A percentile compares a stretch with the other conserved stretches of the same genome.
These are phyloP conservation scores for Fabriciana adippe DNA, from an alignment of 2,888 invertebrate species.

Conservation along the genomic window DNA sequence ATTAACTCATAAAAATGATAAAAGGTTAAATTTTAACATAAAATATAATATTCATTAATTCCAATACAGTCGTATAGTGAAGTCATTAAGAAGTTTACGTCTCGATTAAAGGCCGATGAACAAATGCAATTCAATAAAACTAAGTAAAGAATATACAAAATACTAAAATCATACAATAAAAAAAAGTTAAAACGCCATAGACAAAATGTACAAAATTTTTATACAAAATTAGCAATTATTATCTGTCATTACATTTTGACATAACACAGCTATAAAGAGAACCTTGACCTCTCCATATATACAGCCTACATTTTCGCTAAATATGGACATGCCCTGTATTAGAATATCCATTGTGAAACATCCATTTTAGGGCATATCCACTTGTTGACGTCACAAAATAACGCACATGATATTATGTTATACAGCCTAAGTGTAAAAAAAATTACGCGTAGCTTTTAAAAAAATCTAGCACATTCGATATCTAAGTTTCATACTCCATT, in stretches of 20 bases:
- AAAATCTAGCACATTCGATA: constrained; percentile 7
- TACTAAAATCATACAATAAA: constrained; percentile 1
- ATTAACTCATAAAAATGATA: background rate
- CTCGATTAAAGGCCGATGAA: constrained; percentile 9
- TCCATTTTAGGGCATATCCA: background rate
- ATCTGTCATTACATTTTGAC: background rate
- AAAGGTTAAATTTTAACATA: background rate
- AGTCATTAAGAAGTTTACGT: background rate
- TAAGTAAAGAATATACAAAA: background rate
- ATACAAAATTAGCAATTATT: background rate
- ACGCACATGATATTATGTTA: background rate
- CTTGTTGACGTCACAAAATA: constrained; percentile 1
- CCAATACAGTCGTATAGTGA: background rate
- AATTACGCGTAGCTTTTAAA: constrained; percentile 6
- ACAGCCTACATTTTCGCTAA: too few relatives aligned
- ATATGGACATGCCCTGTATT: too few relatives aligned
- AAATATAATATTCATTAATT: background rate
- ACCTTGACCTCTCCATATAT: constrained; percentile 4
- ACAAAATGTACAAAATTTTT: constrained; percentile 7
- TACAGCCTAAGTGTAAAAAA: constrained; percentile 12
- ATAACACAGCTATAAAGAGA: constrained; percentile 1
- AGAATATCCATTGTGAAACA: too few relatives aligned
- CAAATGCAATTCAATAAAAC: constrained; percentile 6
- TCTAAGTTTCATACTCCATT: background rate
- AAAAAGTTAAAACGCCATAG: constrained; percentile 1